phyloP scores from a whole-genome alignment of 2,888 invertebrate genomes.

The Sminthurinus aureus region DNA sequence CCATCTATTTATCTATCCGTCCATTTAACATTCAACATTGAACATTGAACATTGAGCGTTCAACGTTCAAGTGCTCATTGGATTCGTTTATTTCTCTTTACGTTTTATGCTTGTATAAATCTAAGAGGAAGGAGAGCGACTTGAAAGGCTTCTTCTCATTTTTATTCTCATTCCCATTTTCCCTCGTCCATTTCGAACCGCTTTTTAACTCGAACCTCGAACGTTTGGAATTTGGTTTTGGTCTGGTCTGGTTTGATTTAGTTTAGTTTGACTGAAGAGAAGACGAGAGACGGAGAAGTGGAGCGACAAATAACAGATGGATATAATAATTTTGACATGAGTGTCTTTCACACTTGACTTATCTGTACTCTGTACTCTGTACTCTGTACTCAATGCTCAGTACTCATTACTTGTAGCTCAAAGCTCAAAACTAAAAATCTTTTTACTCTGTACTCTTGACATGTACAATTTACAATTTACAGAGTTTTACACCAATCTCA shows the following conservation, averaged over 20 bases:
- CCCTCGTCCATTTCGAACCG: constrained; percentile 7
- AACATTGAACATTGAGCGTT: too few species aligned
- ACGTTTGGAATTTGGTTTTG: neutral
- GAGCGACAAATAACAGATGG: neutral
- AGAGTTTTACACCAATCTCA: too few species aligned
- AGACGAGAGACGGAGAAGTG: neutral
- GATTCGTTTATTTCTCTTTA: constrained; percentile 5
- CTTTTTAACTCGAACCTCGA: too few species aligned
- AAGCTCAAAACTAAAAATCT: too few species aligned
- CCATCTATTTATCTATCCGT: too few species aligned
- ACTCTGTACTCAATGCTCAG: too few species aligned
- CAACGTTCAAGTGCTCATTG: neutral
- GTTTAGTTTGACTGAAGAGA: neutral
- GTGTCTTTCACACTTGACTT: neutral
- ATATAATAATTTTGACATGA: neutral
- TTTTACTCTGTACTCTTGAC: too few species aligned
- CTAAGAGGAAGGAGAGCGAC: neutral
- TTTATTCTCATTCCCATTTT: neutral
- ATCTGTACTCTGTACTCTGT: too few species aligned
- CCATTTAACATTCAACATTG: neutral
- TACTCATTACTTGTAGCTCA: too few species aligned
- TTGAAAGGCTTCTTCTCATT: neutral
- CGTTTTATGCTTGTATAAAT: neutral
- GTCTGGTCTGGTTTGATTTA: neutral
- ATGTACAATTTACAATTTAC: too few species aligned